Evolutionary conservation across 2,888 invertebrate genomes (phyloP), one percentile per base, ranked within the genome.

Genomic region (Ethmia dodecea): DNA sequence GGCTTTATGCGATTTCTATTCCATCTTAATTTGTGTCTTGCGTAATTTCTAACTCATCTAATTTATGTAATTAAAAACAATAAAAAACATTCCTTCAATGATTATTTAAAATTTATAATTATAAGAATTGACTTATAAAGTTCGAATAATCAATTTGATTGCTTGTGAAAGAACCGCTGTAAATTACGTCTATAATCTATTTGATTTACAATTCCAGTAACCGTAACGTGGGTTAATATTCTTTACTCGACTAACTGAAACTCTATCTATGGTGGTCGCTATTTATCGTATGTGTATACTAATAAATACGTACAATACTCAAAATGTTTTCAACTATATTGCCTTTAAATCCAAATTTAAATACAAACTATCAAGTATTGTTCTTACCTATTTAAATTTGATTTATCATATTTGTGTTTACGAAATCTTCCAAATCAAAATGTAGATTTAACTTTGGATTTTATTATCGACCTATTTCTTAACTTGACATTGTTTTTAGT

Each of bases 401-500:
- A 15, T 37, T 40, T 53, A 49, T 49, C 39, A 47, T n/a, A 40
- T 45, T 49, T 49, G 38, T 39, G 49, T 50, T 51, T 31, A 52
- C 55, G 50, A 59, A 60, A 55, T 52, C 56, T 49, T 43, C 49
- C 40, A 55, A 56, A 57, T 30, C 20, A 5, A 26, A 5, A 45
- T 40, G 36, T 37, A 37, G 41, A 44, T 15, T 38, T 31, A 40
- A 40, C n/a, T 40, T 47, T 37, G 38, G 35, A 41, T 40, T 53
- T 45, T 47, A 48, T 55, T 46, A 42, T 49, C 39, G 47, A 52
- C 49, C 59, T 55, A 55, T 46, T 56, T 54, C 45, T 51, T 44
- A 55, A 56, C 54, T 43, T 33, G 37, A 45, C 38, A 30, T 35
- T 32, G 39, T 20, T 32, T 47, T 42, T 30, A 28, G 40, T 57